Evolutionary conservation across 30 jellyfish, hydroid and myxozoan species (phyloP), one percentile per base, ranked within the genome.

Genomic region (Catostylus mosaicus): DNA sequence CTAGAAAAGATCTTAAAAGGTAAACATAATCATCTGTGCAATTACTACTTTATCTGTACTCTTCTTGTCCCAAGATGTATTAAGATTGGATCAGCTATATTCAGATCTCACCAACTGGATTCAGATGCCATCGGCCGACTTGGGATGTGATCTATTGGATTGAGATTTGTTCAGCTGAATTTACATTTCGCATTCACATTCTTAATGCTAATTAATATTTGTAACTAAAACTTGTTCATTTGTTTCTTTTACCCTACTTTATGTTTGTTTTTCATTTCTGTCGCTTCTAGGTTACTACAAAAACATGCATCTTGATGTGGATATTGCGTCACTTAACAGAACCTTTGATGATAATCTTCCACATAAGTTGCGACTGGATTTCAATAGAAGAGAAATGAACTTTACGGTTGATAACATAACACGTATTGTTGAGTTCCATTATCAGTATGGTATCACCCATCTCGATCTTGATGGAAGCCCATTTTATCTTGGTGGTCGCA

Each of bases 401-500:
- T 92, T 94, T 22, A 87, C 97, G 1, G 87, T 94, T 6, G 97
- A 94, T 54, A 96, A 96, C 77, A 75, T 88, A 33, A 90, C 93
- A n/a, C 95, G 92, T 64, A 88, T 83, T 11, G 96, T 89, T 37
- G 97, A 93, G 19, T 82, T 94, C 51, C 97, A 91, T 27, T 79
- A 73, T 27, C 99, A 87, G 56, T 96, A 94, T 34, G 97, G 96
- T 73, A 90, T 96, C 12, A 96, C 89, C 22, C 99, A 94, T 72
- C 89, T 94, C 43, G 91, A 94, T 73, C 87, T 94, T 35, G 99
- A 94, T 73, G 99, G 96, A 37, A 88, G 89, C 30, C 90, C 99
- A 23, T 92, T 94, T 64, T 94, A 88, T 75, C 71, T 94, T 72
- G 99, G 99, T 54, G 99, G 97, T 34, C 57, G 97, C 59, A 72